Percentiles rank a stretch among this genome's conserved stretches.
Conservation (phyloP, 2,113 vertebrate genomes). For the Mormyrus lacerda region DNA sequence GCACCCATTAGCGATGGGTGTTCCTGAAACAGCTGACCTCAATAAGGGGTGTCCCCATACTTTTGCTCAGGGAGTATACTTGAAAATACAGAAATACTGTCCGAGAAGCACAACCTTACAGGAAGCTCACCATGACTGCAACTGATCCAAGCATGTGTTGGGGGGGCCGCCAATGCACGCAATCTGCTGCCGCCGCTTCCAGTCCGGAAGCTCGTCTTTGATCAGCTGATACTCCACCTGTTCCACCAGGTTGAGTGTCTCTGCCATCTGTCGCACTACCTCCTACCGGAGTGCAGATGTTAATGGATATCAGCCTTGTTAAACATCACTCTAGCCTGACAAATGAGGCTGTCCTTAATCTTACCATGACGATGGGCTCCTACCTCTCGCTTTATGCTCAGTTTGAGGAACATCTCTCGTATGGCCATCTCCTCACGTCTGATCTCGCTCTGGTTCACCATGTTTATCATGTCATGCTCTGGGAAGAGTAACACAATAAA, state of each 20-base stretch:
- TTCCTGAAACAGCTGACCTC: background rate
- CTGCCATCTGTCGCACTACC: conserved; percentile 61
- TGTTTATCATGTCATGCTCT: conserved; percentile 61
- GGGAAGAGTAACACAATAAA: background rate
- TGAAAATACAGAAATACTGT: background rate
- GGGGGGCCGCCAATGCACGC: conserved; percentile 79
- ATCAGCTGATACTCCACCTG: conserved; percentile 62
- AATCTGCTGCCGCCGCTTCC: conserved; percentile 81
- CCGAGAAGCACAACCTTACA: background rate
- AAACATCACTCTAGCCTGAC: background rate
- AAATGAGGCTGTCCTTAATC: background rate
- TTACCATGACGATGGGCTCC: background rate
- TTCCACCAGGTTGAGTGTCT: conserved; percentile 55
- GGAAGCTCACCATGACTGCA: conserved; percentile 74
- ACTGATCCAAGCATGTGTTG: conserved; percentile 72
- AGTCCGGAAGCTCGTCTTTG: conserved; percentile 75
- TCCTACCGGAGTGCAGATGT: conserved; percentile 47
- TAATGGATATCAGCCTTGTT: background rate
- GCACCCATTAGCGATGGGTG: background rate
- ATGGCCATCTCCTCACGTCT: conserved; percentile 63
- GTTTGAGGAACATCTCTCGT: conserved; percentile 54
- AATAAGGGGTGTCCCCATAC: background rate
- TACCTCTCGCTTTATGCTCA: conserved; percentile 72
- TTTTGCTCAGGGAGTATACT: background rate
- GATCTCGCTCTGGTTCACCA: conserved; percentile 49